Evolutionary conservation across 2,113 vertebrate species (phyloP).

Genomic region (Philantomba maxwellii): DNA sequence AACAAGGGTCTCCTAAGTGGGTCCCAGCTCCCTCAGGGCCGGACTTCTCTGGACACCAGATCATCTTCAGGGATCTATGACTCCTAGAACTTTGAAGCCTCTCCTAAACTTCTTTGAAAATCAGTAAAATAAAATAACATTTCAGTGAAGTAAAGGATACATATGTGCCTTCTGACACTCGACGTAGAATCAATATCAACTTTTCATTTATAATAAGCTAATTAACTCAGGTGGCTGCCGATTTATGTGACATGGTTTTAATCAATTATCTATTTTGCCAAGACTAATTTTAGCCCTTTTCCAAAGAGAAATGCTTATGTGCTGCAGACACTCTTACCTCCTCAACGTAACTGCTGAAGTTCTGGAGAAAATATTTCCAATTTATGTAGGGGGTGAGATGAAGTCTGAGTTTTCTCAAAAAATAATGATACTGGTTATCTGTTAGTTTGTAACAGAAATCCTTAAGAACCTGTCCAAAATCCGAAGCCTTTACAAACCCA

Average conservation of each 20-base stretch:
- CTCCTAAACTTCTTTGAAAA: neutral
- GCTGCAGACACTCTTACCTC: slow-evolving; percentile 60
- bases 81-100: neutral
- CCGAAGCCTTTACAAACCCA: slow-evolving; percentile 68
- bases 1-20: neutral
- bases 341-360: slow-evolving; percentile 54
- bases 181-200: neutral
- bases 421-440: slow-evolving; percentile 75
- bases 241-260: neutral
- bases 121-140: neutral
- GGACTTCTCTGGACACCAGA: neutral
- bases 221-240: neutral
- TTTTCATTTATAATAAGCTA: neutral
- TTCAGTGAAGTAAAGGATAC: neutral
- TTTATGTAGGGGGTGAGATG: slow-evolving; percentile 65
- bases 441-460: slow-evolving; percentile 77
- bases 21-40: neutral
- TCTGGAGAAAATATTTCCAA: slow-evolving; percentile 80
- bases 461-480: slow-evolving; percentile 79
- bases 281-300: neutral
- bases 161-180: neutral
- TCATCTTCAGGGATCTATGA: neutral
- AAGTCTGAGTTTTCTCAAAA: slow-evolving; percentile 76
- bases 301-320: neutral
- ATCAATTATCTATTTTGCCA: neutral